A percentile compares a stretch with the other conserved stretches of the same genome.
Conservation (phyloP, 1,140 invertebrate genomes). For the Ladona fulva region DNA sequence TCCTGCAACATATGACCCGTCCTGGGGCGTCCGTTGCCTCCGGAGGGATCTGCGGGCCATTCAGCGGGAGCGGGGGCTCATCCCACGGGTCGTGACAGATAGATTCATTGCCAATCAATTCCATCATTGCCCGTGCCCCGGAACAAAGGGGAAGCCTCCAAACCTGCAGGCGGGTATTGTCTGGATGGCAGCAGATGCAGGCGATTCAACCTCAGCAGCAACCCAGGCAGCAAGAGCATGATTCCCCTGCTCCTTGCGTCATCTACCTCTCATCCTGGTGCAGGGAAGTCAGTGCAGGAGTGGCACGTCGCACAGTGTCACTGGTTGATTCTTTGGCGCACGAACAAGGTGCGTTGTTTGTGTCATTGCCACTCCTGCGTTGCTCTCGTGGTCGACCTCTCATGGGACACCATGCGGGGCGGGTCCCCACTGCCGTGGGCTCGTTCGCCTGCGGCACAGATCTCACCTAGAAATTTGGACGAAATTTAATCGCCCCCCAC, state of each 20-base stretch:
- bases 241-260: neutral
- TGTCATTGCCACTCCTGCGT: no score
- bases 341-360: no score
- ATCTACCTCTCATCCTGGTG: neutral
- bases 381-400: neutral
- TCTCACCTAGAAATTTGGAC: neutral
- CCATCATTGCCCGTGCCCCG: neutral
- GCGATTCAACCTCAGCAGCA: no score
- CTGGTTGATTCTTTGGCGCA: no score
- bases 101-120: neutral
- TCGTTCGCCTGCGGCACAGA: neutral
- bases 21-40: neutral
- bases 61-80: neutral
- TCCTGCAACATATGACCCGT: neutral
- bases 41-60: neutral
- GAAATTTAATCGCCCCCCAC: neutral
- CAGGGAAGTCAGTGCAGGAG: neutral
- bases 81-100: constrained; percentile 2
- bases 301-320: neutral
- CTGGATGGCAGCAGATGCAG: constrained; percentile 1
- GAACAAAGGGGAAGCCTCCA: neutral
- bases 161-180: neutral
- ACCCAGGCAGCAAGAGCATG: neutral
- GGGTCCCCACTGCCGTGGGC: neutral
- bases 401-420: neutral